These are phyloP conservation scores for Bujurquina vittata DNA, from an alignment of 2,113 vertebrate genomes.

Conservation along the genomic window DNA sequence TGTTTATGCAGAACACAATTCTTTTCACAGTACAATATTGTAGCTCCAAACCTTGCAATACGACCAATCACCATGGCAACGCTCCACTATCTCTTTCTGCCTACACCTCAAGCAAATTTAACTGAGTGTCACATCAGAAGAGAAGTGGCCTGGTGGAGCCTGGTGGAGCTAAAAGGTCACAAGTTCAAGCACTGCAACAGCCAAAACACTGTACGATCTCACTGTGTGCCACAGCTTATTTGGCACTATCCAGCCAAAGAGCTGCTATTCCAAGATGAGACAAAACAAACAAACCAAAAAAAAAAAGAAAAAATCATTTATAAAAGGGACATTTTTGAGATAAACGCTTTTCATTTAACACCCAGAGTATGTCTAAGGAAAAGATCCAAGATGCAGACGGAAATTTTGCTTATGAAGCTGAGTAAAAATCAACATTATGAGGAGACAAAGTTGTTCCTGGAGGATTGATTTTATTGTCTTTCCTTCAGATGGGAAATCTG, in stretches of 20 bases:
- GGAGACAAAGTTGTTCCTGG: neutral
- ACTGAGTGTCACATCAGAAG: conserved; percentile 6
- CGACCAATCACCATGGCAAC: conserved; percentile 78
- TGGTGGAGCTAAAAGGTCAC: neutral
- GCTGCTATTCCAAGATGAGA: neutral
- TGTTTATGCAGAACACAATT: conserved; percentile 47
- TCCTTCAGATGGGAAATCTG: conserved; percentile 25
- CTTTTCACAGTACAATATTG: conserved; percentile 48
- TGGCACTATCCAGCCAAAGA: neutral
- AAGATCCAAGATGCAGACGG: neutral
- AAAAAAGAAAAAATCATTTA: neutral
- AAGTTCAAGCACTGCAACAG: conserved; percentile 10
- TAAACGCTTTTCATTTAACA: neutral
- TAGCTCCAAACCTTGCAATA: conserved; percentile 59
- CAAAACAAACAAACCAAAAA: neutral
- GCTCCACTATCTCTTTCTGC: conserved; percentile 52
- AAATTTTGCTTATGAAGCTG: conserved; percentile 1
- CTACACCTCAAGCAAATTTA: conserved; percentile 26
- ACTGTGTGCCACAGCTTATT: neutral
- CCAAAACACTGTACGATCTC: neutral
- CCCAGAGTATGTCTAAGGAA: neutral
- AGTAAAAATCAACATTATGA: neutral
- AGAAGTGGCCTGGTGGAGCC: neutral
- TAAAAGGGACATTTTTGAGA: neutral
- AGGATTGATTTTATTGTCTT: conserved; percentile 29